A percentile compares a stretch with the other conserved stretches of the same genome.
Evolutionary conservation across 1,140 invertebrate genomes (phyloP).

Genomic region (Lerema accius): DNA sequence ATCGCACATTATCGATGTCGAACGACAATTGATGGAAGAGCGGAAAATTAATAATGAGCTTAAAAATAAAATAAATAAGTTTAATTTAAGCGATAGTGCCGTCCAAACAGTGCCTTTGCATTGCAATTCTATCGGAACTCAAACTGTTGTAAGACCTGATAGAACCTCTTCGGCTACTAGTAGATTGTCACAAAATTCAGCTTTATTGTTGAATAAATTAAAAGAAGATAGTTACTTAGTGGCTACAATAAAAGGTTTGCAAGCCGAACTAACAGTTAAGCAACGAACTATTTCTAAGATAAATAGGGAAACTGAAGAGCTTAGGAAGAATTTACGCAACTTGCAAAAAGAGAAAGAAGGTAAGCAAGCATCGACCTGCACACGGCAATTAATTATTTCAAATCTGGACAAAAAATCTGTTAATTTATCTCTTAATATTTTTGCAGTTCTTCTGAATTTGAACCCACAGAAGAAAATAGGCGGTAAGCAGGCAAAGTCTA

Average conservation of each 20-base stretch:
- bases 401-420: too few relatives aligned
- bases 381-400: too few relatives aligned
- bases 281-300: slow-evolving; percentile 88
- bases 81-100: slow-evolving; percentile 50
- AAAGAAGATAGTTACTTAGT: slow-evolving; percentile 90
- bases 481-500: slow-evolving; percentile 70
- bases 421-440: too few relatives aligned
- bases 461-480: slow-evolving; percentile 78
- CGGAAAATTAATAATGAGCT: slow-evolving; percentile 83
- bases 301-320: slow-evolving; percentile 88
- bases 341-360: slow-evolving; percentile 89
- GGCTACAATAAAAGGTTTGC: slow-evolving; percentile 90
- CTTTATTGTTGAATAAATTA: slow-evolving; percentile 81
- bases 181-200: slow-evolving; percentile 81
- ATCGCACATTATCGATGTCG: slow-evolving; percentile 88
- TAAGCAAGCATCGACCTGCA: too few relatives aligned
- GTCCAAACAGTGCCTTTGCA: slow-evolving; percentile 60
- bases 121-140: slow-evolving; percentile 52
- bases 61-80: slow-evolving; percentile 81
- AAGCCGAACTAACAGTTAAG: slow-evolving; percentile 87
- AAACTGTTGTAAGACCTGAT: slow-evolving; percentile 67
- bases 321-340: slow-evolving; percentile 88
- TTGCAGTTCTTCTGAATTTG: slow-evolving; percentile 77
- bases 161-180: slow-evolving; percentile 71
- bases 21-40: slow-evolving; percentile 85